Evolutionary conservation across 2,888 invertebrate species (phyloP), one percentile per base, ranked within the genome.

Genomic region (Dascillus cervinus): DNA sequence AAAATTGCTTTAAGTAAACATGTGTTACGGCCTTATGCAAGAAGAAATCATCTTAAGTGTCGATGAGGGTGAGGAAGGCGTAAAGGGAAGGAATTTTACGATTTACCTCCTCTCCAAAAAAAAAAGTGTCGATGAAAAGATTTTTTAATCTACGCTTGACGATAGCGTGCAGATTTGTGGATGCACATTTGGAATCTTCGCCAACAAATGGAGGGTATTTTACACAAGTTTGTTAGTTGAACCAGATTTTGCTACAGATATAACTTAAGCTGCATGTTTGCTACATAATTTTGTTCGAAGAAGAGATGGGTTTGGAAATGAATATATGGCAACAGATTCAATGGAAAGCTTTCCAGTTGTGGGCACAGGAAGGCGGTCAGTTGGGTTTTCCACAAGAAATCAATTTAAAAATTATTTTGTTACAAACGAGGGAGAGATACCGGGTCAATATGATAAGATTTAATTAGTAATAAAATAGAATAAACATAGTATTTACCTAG

Each of bases 131-230:
- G 15, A 12, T 3, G 23, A 37, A 22, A 22, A 13, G 26, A 11
- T 26, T 4, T 30, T 30, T 19, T n/a, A 35, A 35, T 11, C 22
- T 26, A 13, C 6, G 20, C 5, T 14, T 35, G 15, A 13, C 19
- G 10, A 11, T 26, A 9, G 34, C 34, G 2, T 13, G 34, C 8
- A 11, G 26, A 6, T 13, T 30, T 21, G 34, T 30, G 6, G 26
- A 30, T 30, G 20, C 22, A 22, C 29, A 11, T 35, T 35, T 31
- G 30, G 35, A 11, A 31, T 35, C 11, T 13, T 35, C 13, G 13
- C 11, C 9, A 26, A 29, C 10, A 30, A 35, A 26, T 35, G 25
- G 20, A 12, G 30, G 22, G 22, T 35, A 9, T 30, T 35, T 24
- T 13, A 24, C 13, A 11, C 11, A 2, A 4, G 11, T 9, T 13